Percentiles rank a stretch among this genome's conserved stretches.
Evolutionary conservation across 37 sponge, comb jelly and placozoan genomes (phyloP).

Genomic region (Aplysina aerophoba): DNA sequence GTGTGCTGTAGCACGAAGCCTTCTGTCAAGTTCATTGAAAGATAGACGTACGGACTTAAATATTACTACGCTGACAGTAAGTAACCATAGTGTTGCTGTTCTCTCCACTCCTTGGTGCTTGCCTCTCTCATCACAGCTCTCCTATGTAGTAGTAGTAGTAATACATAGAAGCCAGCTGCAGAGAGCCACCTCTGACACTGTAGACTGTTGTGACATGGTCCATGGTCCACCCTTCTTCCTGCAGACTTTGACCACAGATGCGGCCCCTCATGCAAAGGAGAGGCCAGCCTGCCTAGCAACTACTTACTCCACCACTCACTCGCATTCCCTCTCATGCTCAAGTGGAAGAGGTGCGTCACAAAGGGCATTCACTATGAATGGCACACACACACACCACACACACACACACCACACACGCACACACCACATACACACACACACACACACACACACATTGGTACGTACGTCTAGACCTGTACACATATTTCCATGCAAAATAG

Average conservation of each 20-base stretch:
- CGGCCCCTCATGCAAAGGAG: neutral
- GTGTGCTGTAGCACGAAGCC: too few species aligned
- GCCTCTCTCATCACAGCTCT: too few species aligned
- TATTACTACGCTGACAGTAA: too few species aligned
- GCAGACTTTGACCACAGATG: conserved; percentile 21
- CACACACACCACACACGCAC: conserved; percentile 5
- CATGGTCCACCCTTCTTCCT: neutral
- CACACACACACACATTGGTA: too few species aligned
- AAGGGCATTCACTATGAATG: neutral
- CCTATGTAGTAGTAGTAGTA: too few species aligned
- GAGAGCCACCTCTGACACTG: neutral
- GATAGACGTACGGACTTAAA: too few species aligned
- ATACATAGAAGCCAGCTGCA: too few species aligned
- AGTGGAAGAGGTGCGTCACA: conserved; percentile 25
- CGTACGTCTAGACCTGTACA: neutral
- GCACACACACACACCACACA: too few species aligned
- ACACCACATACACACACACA: neutral
- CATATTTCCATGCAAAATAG: too few species aligned
- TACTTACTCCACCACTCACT: conserved; percentile 23
- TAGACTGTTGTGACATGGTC: neutral
- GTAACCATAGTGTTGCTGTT: too few species aligned
- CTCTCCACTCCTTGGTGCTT: too few species aligned
- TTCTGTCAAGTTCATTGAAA: too few species aligned
- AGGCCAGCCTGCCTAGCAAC: neutral
- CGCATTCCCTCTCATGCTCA: conserved; percentile 29